These are phyloP conservation scores for Anguilla japonica DNA, from an alignment of 2,113 vertebrate genomes.

Conservation along the genomic window DNA sequence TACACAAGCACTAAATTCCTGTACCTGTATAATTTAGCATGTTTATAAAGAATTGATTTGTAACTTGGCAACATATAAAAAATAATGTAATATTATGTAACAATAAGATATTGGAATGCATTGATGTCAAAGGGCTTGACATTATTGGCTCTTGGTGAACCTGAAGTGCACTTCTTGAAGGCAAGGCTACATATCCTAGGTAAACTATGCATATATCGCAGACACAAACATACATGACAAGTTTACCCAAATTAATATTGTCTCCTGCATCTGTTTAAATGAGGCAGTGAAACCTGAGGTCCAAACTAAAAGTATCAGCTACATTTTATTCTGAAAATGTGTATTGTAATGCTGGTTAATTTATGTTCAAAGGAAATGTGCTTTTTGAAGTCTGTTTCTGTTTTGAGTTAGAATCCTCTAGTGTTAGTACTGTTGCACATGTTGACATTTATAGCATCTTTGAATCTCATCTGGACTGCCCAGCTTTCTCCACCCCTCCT, in stretches of 20 bases:
- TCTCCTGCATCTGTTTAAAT: background rate
- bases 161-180: too few relatives aligned
- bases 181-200: too few relatives aligned
- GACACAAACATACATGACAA: too few relatives aligned
- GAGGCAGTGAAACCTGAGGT: background rate
- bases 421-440: background rate
- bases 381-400: conserved; percentile 42
- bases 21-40: background rate
- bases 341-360: background rate
- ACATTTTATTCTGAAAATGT: background rate
- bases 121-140: background rate
- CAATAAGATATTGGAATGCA: background rate
- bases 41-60: background rate
- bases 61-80: background rate
- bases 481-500: background rate
- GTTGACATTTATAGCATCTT: background rate
- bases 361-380: background rate
- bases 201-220: too few relatives aligned
- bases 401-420: background rate
- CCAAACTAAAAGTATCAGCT: background rate
- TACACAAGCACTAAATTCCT: background rate
- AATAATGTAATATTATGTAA: background rate
- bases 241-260: too few relatives aligned
- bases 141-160: background rate
- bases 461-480: background rate